A percentile compares a stretch with the other conserved stretches of the same genome.
phyloP scores from a whole-genome alignment of 2,888 invertebrate species.

The Synanthedon myopaeformis region DNA sequence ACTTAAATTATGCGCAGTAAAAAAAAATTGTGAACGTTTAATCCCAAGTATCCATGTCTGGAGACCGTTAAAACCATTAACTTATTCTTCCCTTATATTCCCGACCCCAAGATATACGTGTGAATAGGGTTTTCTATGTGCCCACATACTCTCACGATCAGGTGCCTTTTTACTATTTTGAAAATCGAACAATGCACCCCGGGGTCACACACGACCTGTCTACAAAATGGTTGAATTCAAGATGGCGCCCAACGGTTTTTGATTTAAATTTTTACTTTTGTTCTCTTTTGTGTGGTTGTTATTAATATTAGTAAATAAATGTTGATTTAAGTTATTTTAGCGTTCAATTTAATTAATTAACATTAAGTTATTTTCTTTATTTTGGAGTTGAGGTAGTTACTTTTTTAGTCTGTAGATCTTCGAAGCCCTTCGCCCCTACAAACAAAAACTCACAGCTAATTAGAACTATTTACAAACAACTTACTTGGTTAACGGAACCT shows the following conservation, averaged over 20 bases:
- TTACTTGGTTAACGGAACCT: no score
- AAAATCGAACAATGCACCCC: slow-evolving; percentile 20
- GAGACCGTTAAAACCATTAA: slow-evolving; percentile 36
- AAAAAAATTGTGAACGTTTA: slow-evolving; percentile 6
- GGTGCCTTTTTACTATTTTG: slow-evolving; percentile 34
- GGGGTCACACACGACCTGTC: slow-evolving; percentile 30
- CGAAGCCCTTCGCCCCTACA: no score
- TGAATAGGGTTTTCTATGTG: slow-evolving; percentile 7
- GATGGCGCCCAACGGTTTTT: slow-evolving; percentile 32
- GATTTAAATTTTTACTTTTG: background rate
- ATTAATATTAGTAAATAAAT: background rate
- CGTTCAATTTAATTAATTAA: no score
- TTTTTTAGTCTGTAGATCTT: no score
- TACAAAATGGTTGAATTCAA: slow-evolving; percentile 27
- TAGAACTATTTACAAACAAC: no score
- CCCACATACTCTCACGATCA: slow-evolving; percentile 41
- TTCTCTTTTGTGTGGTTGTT: background rate
- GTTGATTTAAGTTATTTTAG: no score
- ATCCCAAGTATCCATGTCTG: slow-evolving; percentile 20
- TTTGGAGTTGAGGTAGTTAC: no score
- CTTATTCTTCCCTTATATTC: slow-evolving; percentile 18
- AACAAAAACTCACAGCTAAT: no score
- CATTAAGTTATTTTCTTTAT: no score
- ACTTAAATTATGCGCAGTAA: slow-evolving; percentile 1
- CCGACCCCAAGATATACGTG: slow-evolving; percentile 16